Evolutionary conservation across 2,113 vertebrate genomes (phyloP).

Genomic region (Lophius piscatorius): DNA sequence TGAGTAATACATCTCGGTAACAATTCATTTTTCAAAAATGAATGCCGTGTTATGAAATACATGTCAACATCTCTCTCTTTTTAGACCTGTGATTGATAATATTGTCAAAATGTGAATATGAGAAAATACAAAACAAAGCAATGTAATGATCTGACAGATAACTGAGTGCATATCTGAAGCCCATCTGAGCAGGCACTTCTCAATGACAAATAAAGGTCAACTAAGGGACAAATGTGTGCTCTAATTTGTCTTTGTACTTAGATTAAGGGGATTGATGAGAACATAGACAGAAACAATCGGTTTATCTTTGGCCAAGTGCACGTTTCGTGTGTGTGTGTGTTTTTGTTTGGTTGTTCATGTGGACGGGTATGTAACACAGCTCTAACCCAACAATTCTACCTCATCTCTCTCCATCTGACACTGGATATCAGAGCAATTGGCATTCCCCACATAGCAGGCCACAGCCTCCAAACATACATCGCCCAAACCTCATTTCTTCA

Average conservation of each 20-base stretch:
- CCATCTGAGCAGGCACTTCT: background rate
- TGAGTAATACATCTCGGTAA: conserved; percentile 26
- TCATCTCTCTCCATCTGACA: conserved; percentile 48
- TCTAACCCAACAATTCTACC: conserved; percentile 53
- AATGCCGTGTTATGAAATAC: background rate
- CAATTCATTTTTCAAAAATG: conserved; percentile 1
- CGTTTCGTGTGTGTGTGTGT: background rate
- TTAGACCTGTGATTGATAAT: background rate
- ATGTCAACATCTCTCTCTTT: background rate
- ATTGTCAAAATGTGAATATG: conserved; percentile 5
- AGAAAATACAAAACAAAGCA: conserved; percentile 1
- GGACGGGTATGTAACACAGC: conserved; percentile 21
- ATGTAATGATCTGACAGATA: conserved; percentile 15
- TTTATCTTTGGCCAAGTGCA: conserved; percentile 20
- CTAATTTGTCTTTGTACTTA: conserved; percentile 28
- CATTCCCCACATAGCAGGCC: conserved; percentile 33
- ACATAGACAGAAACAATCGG: conserved; percentile 14
- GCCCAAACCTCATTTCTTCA: conserved; percentile 27
- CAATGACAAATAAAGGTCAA: conserved; percentile 30
- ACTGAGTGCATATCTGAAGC: background rate
- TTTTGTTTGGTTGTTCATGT: background rate
- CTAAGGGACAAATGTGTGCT: conserved; percentile 17
- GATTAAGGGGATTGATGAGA: conserved; percentile 34
- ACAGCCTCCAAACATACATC: conserved; percentile 25
- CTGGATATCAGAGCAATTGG: conserved; percentile 39